Conservation (phyloP, 2,888 invertebrate genomes). For the Ormyrus rosae region DNA sequence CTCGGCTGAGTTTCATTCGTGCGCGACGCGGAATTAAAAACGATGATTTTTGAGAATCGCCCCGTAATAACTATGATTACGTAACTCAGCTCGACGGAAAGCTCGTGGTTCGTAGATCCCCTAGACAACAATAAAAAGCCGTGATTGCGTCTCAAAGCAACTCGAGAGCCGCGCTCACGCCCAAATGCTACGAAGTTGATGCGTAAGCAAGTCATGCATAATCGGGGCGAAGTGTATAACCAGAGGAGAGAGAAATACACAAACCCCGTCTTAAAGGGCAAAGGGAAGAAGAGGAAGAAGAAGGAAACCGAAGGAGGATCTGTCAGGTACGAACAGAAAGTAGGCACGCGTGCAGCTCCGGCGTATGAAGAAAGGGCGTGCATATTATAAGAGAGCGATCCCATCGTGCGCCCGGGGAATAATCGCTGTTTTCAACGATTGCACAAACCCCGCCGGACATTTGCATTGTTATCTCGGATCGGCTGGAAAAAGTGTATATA, state of each 20-base stretch:
- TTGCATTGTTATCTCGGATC: no score
- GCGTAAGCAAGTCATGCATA: not conserved
- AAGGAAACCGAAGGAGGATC: constrained; percentile 17
- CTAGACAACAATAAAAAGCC: not conserved
- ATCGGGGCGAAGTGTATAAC: not conserved
- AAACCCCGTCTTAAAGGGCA: not conserved
- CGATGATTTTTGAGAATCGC: not conserved
- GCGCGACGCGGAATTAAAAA: no score
- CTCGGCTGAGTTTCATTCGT: no score
- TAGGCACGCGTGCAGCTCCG: constrained; percentile 11
- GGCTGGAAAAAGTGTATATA: no score
- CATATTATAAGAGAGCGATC: constrained; percentile 6
- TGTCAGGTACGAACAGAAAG: constrained; percentile 23
- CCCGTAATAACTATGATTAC: not conserved
- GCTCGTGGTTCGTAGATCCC: not conserved
- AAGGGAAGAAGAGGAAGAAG: not conserved
- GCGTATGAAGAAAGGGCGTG: constrained; percentile 40
- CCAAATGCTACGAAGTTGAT: constrained; percentile 13
- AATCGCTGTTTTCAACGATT: no score
- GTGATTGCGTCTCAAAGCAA: not conserved
- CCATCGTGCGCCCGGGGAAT: no score
- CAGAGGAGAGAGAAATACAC: not conserved
- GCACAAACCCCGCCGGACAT: no score
- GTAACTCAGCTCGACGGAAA: not conserved
- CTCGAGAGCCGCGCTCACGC: not conserved